Evolutionary conservation across 2,888 invertebrate genomes (phyloP), one percentile per base, ranked within the genome.

Genomic region (Troides helena): DNA sequence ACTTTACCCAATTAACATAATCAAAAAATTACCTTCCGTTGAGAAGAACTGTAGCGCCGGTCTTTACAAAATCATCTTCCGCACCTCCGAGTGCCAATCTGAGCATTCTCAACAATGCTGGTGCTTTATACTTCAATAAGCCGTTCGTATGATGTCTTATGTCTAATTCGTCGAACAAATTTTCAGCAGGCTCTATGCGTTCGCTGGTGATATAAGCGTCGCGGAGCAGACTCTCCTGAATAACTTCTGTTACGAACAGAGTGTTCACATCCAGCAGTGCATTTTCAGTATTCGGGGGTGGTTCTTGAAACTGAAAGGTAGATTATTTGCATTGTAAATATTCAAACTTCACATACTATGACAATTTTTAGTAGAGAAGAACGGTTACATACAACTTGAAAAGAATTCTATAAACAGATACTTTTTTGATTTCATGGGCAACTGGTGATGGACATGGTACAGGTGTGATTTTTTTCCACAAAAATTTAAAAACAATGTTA

Each of bases 221-320:
- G 4, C 76, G 77, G 0, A 84, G 78, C 10, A 92, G 74, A 72
- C 87, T 85, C 66, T 92, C 91, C 81, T 90, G 91, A 17, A 92
- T 85, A 0, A 92, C 74, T 23, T 92, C 91, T 2, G 86, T 81
- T 12, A 85, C 81, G 62, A 92, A 92, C 62, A 92, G 73, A 0
- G 89, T 84, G 53, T 90, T 79, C 18, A 86, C 77, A 58, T 92
- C 92, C 0, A 92, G 69, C 3, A 85, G 74, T 4, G 80, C 77
- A 0, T 78, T 71, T 60, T 86, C 85, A 8, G 64, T 60, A 0
- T 75, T 80, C 0, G 65, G 8, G 0, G 75, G 50, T 18, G 79
- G 76, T 0, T 72, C 71, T 81, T 90, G 84, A 67, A 86, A 87
- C 87, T 87, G 61, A 61, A 66, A 68, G 50, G 50, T 5, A 50